Conservation (phyloP, 2,797 vertebrate genomes). For the Sarcoramphus papa region DNA sequence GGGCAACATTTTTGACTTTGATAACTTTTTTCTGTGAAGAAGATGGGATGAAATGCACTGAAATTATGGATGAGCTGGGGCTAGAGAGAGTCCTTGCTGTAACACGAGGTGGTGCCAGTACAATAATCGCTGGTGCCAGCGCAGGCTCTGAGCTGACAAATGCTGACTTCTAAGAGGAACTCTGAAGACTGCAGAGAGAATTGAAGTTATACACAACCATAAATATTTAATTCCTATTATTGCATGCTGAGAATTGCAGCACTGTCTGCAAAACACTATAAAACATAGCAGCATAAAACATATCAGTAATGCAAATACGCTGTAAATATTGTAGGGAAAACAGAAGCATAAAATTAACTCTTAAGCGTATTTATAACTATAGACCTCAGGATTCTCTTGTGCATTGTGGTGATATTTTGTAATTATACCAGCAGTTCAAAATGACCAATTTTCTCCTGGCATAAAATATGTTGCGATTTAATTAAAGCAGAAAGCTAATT, state of each 20-base stretch:
- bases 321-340: constrained; percentile 16
- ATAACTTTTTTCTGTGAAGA: background rate
- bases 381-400: background rate
- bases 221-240: constrained; percentile 54
- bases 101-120: background rate
- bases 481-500: constrained; percentile 52
- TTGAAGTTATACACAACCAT: background rate
- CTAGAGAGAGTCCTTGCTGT: background rate
- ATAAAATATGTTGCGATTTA: constrained; percentile 31
- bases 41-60: background rate
- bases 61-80: constrained; percentile 12
- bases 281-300: background rate
- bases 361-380: background rate
- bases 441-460: constrained; percentile 17
- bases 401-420: background rate
- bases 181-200: constrained; percentile 7
- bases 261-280: constrained; percentile 15
- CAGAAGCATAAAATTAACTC: constrained; percentile 17
- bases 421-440: constrained; percentile 24
- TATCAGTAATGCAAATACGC: constrained; percentile 13
- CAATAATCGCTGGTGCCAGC: background rate
- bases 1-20: background rate
- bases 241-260: constrained; percentile 22
- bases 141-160: background rate
- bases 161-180: background rate